phyloP scores from a whole-genome alignment of 2,888 invertebrate genomes.

The Idaea dimidiata region DNA sequence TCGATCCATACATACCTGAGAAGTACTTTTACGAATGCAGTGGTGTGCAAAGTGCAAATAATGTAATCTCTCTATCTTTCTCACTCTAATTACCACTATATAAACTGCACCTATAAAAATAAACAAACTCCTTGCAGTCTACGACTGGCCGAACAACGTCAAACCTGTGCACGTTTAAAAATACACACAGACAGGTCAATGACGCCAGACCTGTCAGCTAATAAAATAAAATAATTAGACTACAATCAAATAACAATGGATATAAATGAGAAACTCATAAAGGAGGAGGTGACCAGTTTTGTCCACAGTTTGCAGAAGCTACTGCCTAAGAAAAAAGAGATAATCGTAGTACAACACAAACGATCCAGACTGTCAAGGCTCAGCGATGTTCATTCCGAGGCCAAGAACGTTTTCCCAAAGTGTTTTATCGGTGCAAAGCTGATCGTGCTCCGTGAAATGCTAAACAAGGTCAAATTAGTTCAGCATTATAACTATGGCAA shows the following conservation, averaged over 20 bases:
- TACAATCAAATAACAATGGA: conserved; percentile 61
- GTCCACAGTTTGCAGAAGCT: conserved; percentile 59
- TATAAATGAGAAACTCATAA: conserved; percentile 62
- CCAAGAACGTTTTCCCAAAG: conserved; percentile 67
- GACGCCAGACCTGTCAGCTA: conserved; percentile 62
- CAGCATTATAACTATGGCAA: conserved; percentile 70
- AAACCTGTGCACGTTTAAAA: conserved; percentile 55
- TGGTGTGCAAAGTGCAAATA: too few relatives aligned
- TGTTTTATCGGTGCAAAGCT: conserved; percentile 70
- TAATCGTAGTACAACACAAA: conserved; percentile 47
- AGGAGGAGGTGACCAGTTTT: conserved; percentile 65
- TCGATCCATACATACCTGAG: too few relatives aligned
- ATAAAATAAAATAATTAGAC: conserved; percentile 46
- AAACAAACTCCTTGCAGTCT: conserved; percentile 58
- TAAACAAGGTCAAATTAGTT: conserved; percentile 64
- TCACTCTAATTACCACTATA: neutral
- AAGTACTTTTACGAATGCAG: too few relatives aligned
- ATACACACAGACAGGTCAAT: conserved; percentile 64
- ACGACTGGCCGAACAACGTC: conserved; percentile 57
- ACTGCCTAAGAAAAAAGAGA: conserved; percentile 65
- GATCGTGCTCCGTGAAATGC: conserved; percentile 55
- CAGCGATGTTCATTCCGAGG: conserved; percentile 63
- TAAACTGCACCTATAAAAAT: conserved; percentile 33
- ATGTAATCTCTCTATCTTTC: neutral
- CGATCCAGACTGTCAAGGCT: conserved; percentile 50